Conservation (phyloP, 2,797 vertebrate genomes). For the Rhadinocentrus ornatus region DNA sequence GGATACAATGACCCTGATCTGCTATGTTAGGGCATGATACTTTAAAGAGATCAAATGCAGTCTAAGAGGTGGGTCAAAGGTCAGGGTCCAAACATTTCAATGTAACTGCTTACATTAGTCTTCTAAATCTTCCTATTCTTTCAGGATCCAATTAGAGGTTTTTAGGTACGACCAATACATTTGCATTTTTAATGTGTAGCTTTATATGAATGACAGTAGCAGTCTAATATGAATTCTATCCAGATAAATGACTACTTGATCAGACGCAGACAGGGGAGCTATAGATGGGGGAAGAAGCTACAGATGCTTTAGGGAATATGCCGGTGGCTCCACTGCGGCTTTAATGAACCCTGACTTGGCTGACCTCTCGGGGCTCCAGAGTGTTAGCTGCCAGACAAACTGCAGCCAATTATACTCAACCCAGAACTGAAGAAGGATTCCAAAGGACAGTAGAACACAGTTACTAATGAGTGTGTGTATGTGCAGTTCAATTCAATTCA, state of each 20-base stretch:
- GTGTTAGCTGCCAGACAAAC: slow-evolving; percentile 29
- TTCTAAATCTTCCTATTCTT: not conserved
- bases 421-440: slow-evolving; percentile 28
- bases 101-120: not conserved
- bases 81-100: slow-evolving; percentile 1
- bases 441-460: slow-evolving; percentile 13
- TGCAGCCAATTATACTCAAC: slow-evolving; percentile 60
- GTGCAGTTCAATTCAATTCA: no score
- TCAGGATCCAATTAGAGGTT: not conserved
- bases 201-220: not conserved
- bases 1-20: not conserved
- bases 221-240: not conserved
- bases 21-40: not conserved
- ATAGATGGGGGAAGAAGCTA: slow-evolving; percentile 16
- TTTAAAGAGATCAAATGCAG: slow-evolving; percentile 7
- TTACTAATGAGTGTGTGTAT: slow-evolving; percentile 8
- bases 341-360: slow-evolving; percentile 66
- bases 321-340: slow-evolving; percentile 19
- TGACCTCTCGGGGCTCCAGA: slow-evolving; percentile 61
- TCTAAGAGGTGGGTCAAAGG: slow-evolving; percentile 28
- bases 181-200: not conserved
- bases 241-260: slow-evolving; percentile 3
- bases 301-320: slow-evolving; percentile 39
- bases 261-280: not conserved
- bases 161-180: slow-evolving; percentile 1